A percentile compares a stretch with the other conserved stretches of the same genome.
These are phyloP conservation scores for Callionymus lyra DNA, from an alignment of 2,113 vertebrate genomes.

Conservation along the genomic window DNA sequence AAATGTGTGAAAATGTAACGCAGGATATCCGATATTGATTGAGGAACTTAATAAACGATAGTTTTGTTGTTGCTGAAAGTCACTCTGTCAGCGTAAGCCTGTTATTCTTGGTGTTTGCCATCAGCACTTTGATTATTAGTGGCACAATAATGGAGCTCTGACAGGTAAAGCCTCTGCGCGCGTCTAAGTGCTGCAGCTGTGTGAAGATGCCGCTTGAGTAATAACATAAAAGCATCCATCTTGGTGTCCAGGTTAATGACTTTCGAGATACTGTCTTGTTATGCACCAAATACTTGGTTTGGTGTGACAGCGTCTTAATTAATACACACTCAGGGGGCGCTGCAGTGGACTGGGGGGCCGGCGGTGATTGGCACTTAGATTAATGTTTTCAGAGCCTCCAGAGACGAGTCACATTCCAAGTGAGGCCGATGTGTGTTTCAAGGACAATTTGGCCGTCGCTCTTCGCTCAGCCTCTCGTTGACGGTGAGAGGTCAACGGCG, in stretches of 20 bases:
- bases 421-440: slow-evolving; percentile 59
- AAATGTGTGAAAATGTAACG: no score
- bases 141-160: slow-evolving; percentile 5
- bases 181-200: slow-evolving; percentile 29
- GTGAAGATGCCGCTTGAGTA: slow-evolving; percentile 45
- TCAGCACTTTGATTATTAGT: slow-evolving; percentile 5
- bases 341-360: slow-evolving; percentile 36
- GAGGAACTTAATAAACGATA: no score
- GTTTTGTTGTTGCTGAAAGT: no score
- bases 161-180: slow-evolving; percentile 17
- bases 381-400: slow-evolving; percentile 67
- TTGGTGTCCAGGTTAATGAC: slow-evolving; percentile 60
- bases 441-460: slow-evolving; percentile 46
- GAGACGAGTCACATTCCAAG: slow-evolving; percentile 58
- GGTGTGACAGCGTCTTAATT: slow-evolving; percentile 66
- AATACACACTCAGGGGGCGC: slow-evolving; percentile 57
- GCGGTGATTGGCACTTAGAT: slow-evolving; percentile 72
- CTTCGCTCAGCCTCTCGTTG: slow-evolving; percentile 7
- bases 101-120: no score
- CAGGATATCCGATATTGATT: no score
- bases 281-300: slow-evolving; percentile 63
- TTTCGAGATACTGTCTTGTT: slow-evolving; percentile 62
- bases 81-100: no score
- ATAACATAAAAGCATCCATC: slow-evolving; percentile 43
- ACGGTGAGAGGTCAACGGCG: slow-evolving; percentile 4